phyloP scores from a whole-genome alignment of 2,888 invertebrate species.

The Bombylius major region DNA sequence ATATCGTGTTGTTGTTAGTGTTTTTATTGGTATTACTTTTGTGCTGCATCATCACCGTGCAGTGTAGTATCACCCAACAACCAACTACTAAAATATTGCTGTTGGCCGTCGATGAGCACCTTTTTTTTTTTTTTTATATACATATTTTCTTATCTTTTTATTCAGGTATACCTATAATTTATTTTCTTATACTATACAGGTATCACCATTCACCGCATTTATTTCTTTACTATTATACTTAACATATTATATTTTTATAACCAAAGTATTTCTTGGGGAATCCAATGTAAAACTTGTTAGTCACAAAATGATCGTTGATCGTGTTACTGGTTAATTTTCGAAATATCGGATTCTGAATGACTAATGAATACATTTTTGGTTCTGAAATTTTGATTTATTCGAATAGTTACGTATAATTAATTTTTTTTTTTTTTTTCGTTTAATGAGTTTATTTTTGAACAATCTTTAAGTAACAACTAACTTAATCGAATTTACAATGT shows the following conservation, averaged over 20 bases:
- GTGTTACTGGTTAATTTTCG: not conserved
- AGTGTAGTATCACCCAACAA: too few relatives aligned
- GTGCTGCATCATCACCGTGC: not conserved
- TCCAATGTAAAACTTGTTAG: constrained; percentile 11
- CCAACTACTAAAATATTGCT: not conserved
- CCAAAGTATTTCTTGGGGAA: constrained; percentile 10
- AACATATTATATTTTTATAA: not conserved
- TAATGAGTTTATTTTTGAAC: too few relatives aligned
- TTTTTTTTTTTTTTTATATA: not conserved
- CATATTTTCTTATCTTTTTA: too few relatives aligned
- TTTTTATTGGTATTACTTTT: not conserved
- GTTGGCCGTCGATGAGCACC: not conserved
- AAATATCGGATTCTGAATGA: too few relatives aligned
- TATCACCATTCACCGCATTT: too few relatives aligned
- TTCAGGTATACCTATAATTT: not conserved
- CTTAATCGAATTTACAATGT: too few relatives aligned
- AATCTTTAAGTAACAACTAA: too few relatives aligned
- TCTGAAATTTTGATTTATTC: too few relatives aligned
- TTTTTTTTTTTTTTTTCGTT: too few relatives aligned
- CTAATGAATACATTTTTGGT: too few relatives aligned
- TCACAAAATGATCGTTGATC: constrained; percentile 13
- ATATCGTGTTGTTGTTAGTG: not conserved
- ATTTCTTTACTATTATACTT: not conserved
- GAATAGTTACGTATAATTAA: too few relatives aligned
- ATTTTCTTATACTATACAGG: not conserved